A percentile compares a stretch with the other conserved stretches of the same genome.
Evolutionary conservation across 1,140 invertebrate species (phyloP).

Genomic region (Danaus plexippus): DNA sequence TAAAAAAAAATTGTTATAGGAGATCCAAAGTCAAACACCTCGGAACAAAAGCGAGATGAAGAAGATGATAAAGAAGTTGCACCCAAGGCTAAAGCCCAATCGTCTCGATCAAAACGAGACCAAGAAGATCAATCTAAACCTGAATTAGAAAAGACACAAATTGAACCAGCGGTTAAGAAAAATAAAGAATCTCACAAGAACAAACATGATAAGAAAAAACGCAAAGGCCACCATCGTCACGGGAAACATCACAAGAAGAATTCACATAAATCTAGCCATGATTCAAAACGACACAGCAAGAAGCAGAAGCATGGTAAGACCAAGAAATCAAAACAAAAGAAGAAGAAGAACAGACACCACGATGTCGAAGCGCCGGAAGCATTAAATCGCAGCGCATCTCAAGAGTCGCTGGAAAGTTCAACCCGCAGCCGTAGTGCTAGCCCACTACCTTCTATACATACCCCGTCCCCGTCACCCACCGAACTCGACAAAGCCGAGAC

Average conservation of each 20-base stretch:
- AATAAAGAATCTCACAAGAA: conserved; percentile 64
- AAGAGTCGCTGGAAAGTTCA: conserved; percentile 57
- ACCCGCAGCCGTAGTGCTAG: conserved; percentile 64
- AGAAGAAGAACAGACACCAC: conserved; percentile 61
- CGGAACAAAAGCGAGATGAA: conserved; percentile 34
- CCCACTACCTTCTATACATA: conserved; percentile 58
- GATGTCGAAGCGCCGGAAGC: conserved; percentile 32
- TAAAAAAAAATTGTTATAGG: conserved; percentile 30
- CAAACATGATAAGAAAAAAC: conserved; percentile 65
- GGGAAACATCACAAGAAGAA: conserved; percentile 66
- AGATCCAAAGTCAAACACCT: conserved; percentile 54
- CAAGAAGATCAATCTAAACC: no score
- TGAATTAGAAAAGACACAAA: neutral
- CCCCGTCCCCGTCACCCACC: conserved; percentile 49
- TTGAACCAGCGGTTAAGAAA: conserved; percentile 38
- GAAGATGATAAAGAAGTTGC: conserved; percentile 18
- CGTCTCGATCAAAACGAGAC: no score
- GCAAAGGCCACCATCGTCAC: conserved; percentile 69
- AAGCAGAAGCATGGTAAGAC: conserved; percentile 50
- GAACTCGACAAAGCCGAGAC: conserved; percentile 27
- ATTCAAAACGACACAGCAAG: conserved; percentile 47
- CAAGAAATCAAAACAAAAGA: conserved; percentile 62
- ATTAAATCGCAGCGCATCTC: conserved; percentile 36
- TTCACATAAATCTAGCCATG: conserved; percentile 44
- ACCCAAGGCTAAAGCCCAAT: no score